A percentile compares a stretch with the other conserved stretches of the same genome.
Conservation (phyloP, 2,113 vertebrate species). For the Cryptotis parvus region DNA sequence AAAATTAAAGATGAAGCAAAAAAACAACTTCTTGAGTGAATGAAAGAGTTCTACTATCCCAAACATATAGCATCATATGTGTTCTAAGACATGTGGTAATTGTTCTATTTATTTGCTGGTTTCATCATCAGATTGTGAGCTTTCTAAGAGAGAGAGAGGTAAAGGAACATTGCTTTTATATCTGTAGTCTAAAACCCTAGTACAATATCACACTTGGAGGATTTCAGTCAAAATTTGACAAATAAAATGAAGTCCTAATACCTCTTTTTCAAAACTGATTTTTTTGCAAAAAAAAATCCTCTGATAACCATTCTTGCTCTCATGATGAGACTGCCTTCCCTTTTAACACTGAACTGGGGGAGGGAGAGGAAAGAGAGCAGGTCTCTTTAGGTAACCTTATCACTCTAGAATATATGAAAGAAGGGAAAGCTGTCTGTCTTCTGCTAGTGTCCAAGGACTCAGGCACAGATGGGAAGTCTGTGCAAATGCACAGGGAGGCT, state of each 20-base stretch:
- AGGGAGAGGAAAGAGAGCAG: not conserved
- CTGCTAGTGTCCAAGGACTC: not conserved
- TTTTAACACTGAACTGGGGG: not conserved
- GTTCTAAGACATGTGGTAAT: not conserved
- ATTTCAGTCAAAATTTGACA: slow-evolving; percentile 15
- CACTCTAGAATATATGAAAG: not conserved
- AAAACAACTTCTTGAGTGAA: not conserved
- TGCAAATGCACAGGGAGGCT: not conserved
- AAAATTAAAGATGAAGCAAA: too few species aligned
- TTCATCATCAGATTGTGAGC: not conserved
- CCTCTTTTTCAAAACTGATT: not conserved
- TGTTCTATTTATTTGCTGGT: not conserved
- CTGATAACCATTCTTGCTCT: not conserved
- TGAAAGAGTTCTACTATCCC: not conserved
- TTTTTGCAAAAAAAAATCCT: too few species aligned
- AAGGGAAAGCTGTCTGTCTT: not conserved
- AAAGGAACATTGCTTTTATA: not conserved
- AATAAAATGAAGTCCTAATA: slow-evolving; percentile 26
- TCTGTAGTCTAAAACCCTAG: not conserved
- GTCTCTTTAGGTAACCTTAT: not conserved
- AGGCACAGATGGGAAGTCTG: not conserved
- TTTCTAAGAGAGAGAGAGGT: not conserved
- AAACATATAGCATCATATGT: not conserved
- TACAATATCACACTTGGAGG: not conserved
- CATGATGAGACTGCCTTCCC: not conserved